Evolutionary conservation across 2,888 invertebrate genomes (phyloP).

Genomic region (Ephialtes manifestator): DNA sequence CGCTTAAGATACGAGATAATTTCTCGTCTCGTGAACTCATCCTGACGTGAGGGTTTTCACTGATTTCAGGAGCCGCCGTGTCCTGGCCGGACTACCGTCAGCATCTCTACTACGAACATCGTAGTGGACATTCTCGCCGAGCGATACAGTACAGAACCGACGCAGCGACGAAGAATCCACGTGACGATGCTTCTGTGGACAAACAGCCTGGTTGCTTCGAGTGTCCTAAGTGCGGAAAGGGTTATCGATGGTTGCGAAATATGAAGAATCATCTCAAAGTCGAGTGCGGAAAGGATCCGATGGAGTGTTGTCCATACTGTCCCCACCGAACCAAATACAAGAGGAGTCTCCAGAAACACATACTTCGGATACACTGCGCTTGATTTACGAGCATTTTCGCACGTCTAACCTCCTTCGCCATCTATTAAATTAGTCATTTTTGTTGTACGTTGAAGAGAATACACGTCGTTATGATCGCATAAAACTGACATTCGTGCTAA

Average conservation of each 20-base stretch:
- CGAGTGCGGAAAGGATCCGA: conserved; percentile 88
- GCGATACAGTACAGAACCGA: conserved; percentile 27
- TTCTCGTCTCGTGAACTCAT: conserved; percentile 61
- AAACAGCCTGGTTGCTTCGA: conserved; percentile 82
- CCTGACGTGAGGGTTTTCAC: conserved; percentile 67
- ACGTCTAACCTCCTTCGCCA: conserved; percentile 2
- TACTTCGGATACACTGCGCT: conserved; percentile 82
- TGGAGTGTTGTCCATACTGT: conserved; percentile 87
- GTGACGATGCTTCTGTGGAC: conserved; percentile 71
- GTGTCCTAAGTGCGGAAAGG: conserved; percentile 88
- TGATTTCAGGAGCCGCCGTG: conserved; percentile 69
- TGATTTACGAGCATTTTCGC: conserved; percentile 40
- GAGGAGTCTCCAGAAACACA: conserved; percentile 87
- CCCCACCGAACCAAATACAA: conserved; percentile 87
- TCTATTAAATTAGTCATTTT: conserved; percentile 55
- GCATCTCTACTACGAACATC: conserved; percentile 58
- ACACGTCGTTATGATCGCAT: conserved; percentile 55
- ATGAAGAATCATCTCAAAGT: conserved; percentile 88
- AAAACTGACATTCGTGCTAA: conserved; percentile 3
- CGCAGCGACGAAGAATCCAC: conserved; percentile 39
- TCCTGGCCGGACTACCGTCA: conserved; percentile 66
- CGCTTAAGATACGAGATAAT: conserved; percentile 48
- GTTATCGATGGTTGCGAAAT: conserved; percentile 88
- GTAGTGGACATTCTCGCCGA: conserved; percentile 36
- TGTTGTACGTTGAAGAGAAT: conserved; percentile 61